Conservation (phyloP, 2,888 invertebrate genomes). For the Platycheirus albimanus region DNA sequence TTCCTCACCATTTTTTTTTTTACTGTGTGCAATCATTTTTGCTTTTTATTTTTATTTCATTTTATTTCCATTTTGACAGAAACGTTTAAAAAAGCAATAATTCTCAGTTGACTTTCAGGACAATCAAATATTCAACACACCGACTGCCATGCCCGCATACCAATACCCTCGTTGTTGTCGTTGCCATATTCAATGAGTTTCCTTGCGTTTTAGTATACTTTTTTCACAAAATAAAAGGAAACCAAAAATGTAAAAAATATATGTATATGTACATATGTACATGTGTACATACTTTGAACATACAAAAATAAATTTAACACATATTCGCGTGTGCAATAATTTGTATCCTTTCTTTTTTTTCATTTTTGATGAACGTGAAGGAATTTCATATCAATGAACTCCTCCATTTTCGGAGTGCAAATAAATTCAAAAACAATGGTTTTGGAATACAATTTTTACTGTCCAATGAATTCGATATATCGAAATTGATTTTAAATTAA, state of each 20-base stretch:
- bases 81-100: slow-evolving; percentile 17
- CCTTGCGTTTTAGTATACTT: neutral
- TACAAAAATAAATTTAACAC: slow-evolving; percentile 25
- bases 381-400: slow-evolving; percentile 40
- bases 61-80: neutral
- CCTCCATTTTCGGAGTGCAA: neutral
- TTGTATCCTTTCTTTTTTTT: slow-evolving; percentile 30
- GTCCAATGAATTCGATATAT: neutral
- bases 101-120: slow-evolving; percentile 28
- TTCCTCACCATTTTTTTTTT: too few relatives aligned
- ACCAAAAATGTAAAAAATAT: neutral
- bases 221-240: slow-evolving; percentile 1
- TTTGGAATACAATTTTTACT: neutral
- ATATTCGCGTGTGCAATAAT: slow-evolving; percentile 31
- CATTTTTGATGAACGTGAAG: slow-evolving; percentile 47
- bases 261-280: neutral
- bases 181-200: neutral
- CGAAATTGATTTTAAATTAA: slow-evolving; percentile 9
- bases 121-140: slow-evolving; percentile 42
- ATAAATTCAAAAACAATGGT: slow-evolving; percentile 5
- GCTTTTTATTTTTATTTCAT: neutral
- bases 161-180: neutral
- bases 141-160: neutral
- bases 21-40: neutral
- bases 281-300: too few relatives aligned